phyloP scores from a whole-genome alignment of 2,113 vertebrate species.

The Bos indicus region DNA sequence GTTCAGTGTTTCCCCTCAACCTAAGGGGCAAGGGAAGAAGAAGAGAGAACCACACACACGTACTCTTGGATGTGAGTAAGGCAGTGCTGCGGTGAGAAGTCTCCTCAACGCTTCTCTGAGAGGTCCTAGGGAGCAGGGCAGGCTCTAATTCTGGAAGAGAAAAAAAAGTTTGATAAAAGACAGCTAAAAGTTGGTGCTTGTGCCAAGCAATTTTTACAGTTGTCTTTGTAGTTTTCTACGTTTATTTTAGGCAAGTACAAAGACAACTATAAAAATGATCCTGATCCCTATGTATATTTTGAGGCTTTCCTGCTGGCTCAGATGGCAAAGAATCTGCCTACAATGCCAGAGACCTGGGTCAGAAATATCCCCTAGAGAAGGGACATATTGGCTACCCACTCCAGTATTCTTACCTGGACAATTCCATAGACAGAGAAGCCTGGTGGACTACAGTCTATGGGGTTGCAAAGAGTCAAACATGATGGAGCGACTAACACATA shows the following conservation, averaged over 20 bases:
- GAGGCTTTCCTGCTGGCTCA: neutral
- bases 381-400: neutral
- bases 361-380: neutral
- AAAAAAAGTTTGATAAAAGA: neutral
- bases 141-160: slow-evolving; percentile 24
- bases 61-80: neutral
- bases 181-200: neutral
- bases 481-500: neutral
- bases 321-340: neutral
- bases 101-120: neutral
- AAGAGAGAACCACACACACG: neutral
- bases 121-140: neutral
- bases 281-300: neutral
- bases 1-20: neutral
- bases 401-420: neutral
- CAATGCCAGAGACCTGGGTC: neutral
- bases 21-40: neutral
- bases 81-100: neutral
- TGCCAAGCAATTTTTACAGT: neutral
- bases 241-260: neutral
- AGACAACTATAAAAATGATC: neutral
- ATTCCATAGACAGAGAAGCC: neutral
- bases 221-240: neutral
- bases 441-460: neutral
- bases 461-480: neutral